These are phyloP conservation scores for Andrena cerasifolii DNA, from an alignment of 1,140 invertebrate genomes.

Conservation along the genomic window DNA sequence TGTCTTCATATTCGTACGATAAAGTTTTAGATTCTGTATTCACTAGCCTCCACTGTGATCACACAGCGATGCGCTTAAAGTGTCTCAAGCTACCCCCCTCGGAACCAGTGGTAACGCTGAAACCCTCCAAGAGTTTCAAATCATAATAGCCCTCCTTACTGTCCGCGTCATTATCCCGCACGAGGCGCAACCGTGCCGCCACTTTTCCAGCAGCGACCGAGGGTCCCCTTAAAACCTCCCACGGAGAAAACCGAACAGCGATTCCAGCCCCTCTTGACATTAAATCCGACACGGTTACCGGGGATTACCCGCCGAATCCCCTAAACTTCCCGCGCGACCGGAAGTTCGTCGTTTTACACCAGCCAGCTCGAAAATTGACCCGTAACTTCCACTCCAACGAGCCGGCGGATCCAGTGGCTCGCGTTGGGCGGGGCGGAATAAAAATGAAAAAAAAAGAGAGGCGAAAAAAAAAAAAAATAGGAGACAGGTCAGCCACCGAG, in stretches of 20 bases:
- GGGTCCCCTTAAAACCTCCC: conserved; percentile 20
- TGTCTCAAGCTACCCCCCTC: no score
- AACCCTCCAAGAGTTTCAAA: no score
- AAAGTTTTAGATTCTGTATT: no score
- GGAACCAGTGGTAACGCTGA: no score
- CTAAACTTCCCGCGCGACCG: conserved; percentile 10
- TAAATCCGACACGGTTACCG: conserved; percentile 22
- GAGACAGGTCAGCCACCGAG: no score
- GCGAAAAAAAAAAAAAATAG: neutral
- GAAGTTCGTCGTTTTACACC: conserved; percentile 12
- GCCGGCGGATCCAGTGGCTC: no score
- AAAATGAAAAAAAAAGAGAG: neutral
- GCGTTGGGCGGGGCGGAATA: no score
- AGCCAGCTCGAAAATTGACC: conserved; percentile 25
- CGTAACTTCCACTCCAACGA: conserved; percentile 13
- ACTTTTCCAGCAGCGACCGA: conserved; percentile 11
- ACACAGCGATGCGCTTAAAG: no score
- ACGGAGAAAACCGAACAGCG: neutral
- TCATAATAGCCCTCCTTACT: no score
- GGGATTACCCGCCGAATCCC: conserved; percentile 16
- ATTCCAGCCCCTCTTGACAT: neutral
- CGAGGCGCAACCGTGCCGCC: neutral
- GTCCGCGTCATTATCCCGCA: no score
- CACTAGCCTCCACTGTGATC: no score
- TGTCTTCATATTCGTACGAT: no score